Conservation (phyloP, 2,113 vertebrate species). For the Lophura nycthemera region DNA sequence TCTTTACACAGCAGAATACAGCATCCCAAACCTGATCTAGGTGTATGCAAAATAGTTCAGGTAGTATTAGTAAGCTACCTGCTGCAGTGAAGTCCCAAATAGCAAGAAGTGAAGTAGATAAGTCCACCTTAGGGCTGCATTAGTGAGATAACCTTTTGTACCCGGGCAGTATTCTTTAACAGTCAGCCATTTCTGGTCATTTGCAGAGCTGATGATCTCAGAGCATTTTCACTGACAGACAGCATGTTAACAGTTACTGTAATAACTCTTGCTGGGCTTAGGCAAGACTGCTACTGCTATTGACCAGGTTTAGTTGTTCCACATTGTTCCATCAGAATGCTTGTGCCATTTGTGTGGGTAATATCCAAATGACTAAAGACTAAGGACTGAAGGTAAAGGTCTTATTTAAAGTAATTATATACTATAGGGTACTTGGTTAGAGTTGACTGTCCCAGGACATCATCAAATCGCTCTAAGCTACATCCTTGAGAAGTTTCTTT, state of each 20-base stretch:
- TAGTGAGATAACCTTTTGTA: not conserved
- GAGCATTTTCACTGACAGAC: not conserved
- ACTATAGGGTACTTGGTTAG: not conserved
- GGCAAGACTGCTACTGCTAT: not conserved
- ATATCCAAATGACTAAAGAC: not conserved
- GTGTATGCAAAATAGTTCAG: not conserved
- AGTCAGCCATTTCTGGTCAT: not conserved
- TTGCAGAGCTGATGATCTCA: not conserved
- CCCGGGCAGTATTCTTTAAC: not conserved
- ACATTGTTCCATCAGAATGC: not conserved
- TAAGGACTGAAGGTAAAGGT: not conserved
- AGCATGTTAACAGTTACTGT: not conserved
- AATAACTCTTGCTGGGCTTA: not conserved
- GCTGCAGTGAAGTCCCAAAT: not conserved
- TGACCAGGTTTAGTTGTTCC: not conserved
- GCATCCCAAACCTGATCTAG: not conserved
- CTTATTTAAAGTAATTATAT: not conserved
- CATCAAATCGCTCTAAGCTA: not conserved
- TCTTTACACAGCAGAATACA: not conserved
- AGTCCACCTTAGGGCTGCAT: not conserved
- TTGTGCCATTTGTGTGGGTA: not conserved
- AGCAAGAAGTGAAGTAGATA: not conserved
- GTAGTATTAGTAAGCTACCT: not conserved
- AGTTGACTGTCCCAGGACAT: not conserved
- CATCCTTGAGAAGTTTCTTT: not conserved